Base-by-base conservation (phyloP, 2,888 invertebrate species). In the Eupithecia centaureata region DNA sequence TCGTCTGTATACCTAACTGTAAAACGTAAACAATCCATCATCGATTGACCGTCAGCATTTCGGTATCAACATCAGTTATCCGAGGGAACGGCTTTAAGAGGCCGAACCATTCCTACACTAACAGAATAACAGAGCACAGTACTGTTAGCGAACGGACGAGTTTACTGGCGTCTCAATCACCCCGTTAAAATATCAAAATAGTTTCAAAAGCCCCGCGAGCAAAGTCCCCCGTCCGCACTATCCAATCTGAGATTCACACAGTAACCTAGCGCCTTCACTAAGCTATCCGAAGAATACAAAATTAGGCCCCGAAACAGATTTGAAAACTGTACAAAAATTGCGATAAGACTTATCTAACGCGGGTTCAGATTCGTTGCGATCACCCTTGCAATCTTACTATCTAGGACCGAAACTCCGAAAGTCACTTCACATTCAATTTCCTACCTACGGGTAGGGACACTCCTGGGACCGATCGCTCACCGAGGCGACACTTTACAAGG, bases 251-350 rank as follows among this genome's bases (percentile, higher is more conserved):
- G 70, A 70, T 70, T 70, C 70, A 61, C 63, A 25, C 63, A 33
- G 62, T 62, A 59, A 51, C 63, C 60, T 65, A 57, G 67, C 67
- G 56, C 33, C 51, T 63, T 35, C 61, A 15, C 38, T 18, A 56
- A 63, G 65, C 58, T 65, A 47, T 28, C 68, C 22, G 57, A n/a
- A 38, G 77, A 63, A 69, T 72, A 68, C 52, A 65, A 68, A 72
- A 69, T 71, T 67, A 74, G 73, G 73, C 68, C 69, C 67, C 64
- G 63, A 61, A 62, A 68, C 38, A 57, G 54, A 60, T 30, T 42
- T 47, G 3, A 62, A 61, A 61, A 63, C 65, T 63, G 67, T 67
- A 67, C 63, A 68, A 67, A 56, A 68, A 61, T 42, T 61, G 47
- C 33, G 59, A 59, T 65, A 27, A 63, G 32, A 65, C 65, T 63